phyloP scores from a whole-genome alignment of 2,888 invertebrate genomes.

The Norana najaformis region DNA sequence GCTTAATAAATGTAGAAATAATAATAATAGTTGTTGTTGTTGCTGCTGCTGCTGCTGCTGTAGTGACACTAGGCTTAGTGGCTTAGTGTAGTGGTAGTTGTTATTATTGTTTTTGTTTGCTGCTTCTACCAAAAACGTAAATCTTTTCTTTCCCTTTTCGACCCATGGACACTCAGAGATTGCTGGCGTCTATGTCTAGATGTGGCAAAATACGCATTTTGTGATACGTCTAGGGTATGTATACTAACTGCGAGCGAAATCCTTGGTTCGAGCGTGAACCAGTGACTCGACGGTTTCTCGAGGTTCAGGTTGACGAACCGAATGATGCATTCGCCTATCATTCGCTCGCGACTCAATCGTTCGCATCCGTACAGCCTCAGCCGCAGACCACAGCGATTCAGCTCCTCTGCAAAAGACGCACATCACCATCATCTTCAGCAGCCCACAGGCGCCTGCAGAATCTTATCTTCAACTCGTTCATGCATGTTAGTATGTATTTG shows the following conservation, averaged over 20 bases:
- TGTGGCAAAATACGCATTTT: neutral
- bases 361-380: constrained; percentile 89
- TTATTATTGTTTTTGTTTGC: too few species aligned
- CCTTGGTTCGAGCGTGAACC: constrained; percentile 77
- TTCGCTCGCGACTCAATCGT: constrained; percentile 85
- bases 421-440: neutral
- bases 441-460: neutral
- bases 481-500: neutral
- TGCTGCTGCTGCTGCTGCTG: too few species aligned
- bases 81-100: too few species aligned
- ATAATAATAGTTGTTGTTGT: too few species aligned
- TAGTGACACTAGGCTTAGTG: too few species aligned
- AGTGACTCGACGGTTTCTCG: constrained; percentile 85
- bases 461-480: neutral
- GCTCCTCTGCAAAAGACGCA: constrained; percentile 73
- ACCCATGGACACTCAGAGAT: neutral
- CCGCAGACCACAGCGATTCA: constrained; percentile 86
- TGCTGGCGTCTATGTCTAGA: neutral
- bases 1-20: too few species aligned
- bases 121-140: too few species aligned
- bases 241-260: constrained; percentile 59
- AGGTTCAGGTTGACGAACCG: constrained; percentile 87
- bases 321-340: constrained; percentile 86
- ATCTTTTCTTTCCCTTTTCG: too few species aligned
- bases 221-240: neutral